phyloP scores from a whole-genome alignment of 2,888 invertebrate genomes.

The Melanotus villosus region DNA sequence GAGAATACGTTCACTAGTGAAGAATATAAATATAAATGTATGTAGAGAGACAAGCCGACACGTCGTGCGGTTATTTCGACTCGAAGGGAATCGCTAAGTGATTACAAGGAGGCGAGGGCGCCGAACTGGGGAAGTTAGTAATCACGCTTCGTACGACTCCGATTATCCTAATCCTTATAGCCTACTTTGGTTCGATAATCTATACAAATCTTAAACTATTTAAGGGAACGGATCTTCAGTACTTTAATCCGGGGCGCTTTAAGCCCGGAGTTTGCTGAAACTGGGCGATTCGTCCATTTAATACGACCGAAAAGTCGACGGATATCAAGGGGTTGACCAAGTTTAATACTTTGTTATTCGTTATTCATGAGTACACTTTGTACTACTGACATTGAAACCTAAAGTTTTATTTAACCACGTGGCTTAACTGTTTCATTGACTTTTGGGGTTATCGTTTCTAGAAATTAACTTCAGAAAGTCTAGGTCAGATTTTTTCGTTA shows the following conservation, averaged over 20 bases:
- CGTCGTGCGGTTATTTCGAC: constrained; percentile 42
- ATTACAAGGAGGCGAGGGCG: constrained; percentile 55
- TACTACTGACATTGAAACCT: not conserved
- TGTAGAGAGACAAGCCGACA: constrained; percentile 36
- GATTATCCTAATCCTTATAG: constrained; percentile 60
- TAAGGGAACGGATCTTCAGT: constrained; percentile 50
- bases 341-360: constrained; percentile 28
- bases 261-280: constrained; percentile 34
- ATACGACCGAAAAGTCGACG: constrained; percentile 31
- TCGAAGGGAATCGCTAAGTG: constrained; percentile 48
- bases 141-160: constrained; percentile 63
- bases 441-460: too few species aligned
- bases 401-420: not conserved
- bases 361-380: too few species aligned
- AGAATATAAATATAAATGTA: constrained; percentile 23
- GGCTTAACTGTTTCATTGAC: not conserved
- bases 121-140: constrained; percentile 59
- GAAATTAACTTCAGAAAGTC: too few species aligned
- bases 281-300: constrained; percentile 24
- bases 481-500: too few species aligned
- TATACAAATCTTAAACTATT: constrained; percentile 64
- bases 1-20: constrained; percentile 26
- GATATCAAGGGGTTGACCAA: constrained; percentile 35
- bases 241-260: constrained; percentile 42
- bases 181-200: constrained; percentile 60